A percentile compares a stretch with the other conserved stretches of the same genome.
Conservation (phyloP, 1,140 invertebrate species). For the Gryon sp. region DNA sequence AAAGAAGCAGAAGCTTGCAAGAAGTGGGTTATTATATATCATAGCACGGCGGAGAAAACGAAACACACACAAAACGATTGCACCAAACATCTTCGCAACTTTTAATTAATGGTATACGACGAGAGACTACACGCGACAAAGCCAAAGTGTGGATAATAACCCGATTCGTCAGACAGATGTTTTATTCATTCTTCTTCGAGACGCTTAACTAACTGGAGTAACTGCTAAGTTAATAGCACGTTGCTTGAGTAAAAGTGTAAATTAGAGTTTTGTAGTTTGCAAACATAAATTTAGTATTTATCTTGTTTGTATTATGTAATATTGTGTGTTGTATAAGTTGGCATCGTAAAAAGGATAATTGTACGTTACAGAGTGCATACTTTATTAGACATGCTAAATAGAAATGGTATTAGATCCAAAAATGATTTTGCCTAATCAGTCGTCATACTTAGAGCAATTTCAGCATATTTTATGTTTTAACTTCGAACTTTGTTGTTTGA, state of each 20-base stretch:
- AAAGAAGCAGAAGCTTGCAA: conserved; percentile 47
- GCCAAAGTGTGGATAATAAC: conserved; percentile 13
- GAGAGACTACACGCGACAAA: conserved; percentile 25
- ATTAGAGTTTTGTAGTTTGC: background rate
- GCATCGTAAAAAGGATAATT: background rate
- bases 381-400: too few species aligned
- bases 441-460: too few species aligned
- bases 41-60: conserved; percentile 14
- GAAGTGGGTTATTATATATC: too few species aligned
- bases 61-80: conserved; percentile 48
- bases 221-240: background rate
- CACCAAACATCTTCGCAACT: conserved; percentile 30
- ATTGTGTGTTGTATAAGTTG: background rate
- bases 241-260: background rate
- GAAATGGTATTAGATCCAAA: too few species aligned
- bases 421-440: too few species aligned
- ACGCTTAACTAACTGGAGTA: conserved; percentile 17
- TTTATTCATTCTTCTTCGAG: conserved; percentile 19
- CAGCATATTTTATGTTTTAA: too few species aligned
- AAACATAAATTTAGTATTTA: conserved; percentile 25
- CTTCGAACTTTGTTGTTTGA: too few species aligned
- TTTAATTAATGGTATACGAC: conserved; percentile 41
- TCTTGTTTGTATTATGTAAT: conserved; percentile 8
- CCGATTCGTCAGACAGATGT: conserved; percentile 5
- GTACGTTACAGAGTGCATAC: too few species aligned